Percentiles rank a stretch among this genome's conserved stretches.
These are phyloP conservation scores for Cebus imitator DNA, from an alignment of 2,113 vertebrate genomes.

Conservation along the genomic window DNA sequence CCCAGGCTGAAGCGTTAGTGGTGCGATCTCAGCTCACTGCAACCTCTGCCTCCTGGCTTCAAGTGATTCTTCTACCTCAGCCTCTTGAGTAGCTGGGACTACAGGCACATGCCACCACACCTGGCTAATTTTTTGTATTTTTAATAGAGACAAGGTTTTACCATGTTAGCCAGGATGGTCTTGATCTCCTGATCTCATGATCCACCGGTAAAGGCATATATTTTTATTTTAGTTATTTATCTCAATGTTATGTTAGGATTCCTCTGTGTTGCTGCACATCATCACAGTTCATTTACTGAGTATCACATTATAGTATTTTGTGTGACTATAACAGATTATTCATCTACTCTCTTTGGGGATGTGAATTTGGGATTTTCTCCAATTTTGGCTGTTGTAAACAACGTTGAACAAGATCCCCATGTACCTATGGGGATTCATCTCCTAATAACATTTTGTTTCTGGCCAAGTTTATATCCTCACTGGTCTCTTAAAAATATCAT, in stretches of 20 bases:
- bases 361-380: background rate
- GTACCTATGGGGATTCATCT: background rate
- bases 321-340: background rate
- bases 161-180: too few relatives aligned
- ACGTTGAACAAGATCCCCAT: background rate
- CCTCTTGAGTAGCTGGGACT: too few relatives aligned
- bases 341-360: background rate
- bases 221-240: background rate
- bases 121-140: too few relatives aligned
- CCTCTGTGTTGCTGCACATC: background rate
- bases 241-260: background rate
- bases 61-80: too few relatives aligned
- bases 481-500: background rate
- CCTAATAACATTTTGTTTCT: background rate
- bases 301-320: background rate
- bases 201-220: background rate
- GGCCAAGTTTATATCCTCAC: background rate
- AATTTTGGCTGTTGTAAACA: background rate
- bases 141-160: too few relatives aligned
- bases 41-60: too few relatives aligned
- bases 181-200: too few relatives aligned
- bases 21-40: too few relatives aligned
- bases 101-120: too few relatives aligned
- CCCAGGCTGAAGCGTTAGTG: too few relatives aligned
- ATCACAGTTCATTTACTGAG: background rate